Base-by-base conservation (phyloP, 2,113 vertebrate species). In the Pleuronectes platessa region DNA sequence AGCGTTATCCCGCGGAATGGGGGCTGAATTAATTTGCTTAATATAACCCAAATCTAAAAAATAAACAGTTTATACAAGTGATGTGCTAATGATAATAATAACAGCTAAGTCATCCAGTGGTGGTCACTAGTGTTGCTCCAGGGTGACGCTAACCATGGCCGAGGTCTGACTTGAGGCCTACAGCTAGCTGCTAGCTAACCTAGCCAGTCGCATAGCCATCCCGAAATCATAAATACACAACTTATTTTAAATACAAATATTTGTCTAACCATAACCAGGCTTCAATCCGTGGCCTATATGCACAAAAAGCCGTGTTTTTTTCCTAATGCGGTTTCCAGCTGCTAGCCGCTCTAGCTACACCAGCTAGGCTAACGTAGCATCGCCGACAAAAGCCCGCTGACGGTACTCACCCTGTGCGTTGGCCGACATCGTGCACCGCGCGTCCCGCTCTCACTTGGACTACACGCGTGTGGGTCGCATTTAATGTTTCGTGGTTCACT, bases 391-490 rank as follows among this genome's bases (percentile, higher is more conserved):
- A 71, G 60, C 31, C 31, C 17, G 21, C 27, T 59, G 23, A 37
- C 40, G 12, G 3, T 60, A 88, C 93, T 86, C 85, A 95, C 94
- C 93, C 83, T 87, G 81, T 13, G 84, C 79, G 84, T 89, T 91
- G 61, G 85, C 73, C 74, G 94, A 92, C 94, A 95, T 95, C 65
- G 53, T 90, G 81, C 79, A 78, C 83, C 70, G 74, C 45, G 42
- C 68, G 70, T 82, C 82, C 86, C 86, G 78, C 86, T 72, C 42
- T 27, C 18, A 61, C 49, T 76, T 20, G 61, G 23, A 86, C 58
- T 87, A 91, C 58, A 79, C 45, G 69, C 56, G 21, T 14, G 47
- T 15, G 7, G 65, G 31, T 59, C 59, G 73, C 93, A 93, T 93
- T 85, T 72, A 90, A 40, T 81, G 17, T 59, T 74, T 54, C 82